Conservation (phyloP, 2,113 vertebrate genomes). For the Paralichthys olivaceus region DNA sequence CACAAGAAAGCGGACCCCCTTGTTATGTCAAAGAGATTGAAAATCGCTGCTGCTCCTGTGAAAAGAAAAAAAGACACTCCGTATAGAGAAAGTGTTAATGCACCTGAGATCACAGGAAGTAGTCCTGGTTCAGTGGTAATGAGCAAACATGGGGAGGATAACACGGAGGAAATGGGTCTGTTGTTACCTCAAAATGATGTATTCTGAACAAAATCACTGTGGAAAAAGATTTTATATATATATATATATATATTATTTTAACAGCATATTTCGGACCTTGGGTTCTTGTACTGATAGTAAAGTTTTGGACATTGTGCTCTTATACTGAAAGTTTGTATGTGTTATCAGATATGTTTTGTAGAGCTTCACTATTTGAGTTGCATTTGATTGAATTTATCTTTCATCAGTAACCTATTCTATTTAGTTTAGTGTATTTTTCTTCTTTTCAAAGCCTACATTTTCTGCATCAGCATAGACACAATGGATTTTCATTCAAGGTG, state of each 20-base stretch:
- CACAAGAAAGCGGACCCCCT: constrained; percentile 67
- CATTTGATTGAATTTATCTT: not conserved
- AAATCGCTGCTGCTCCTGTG: constrained; percentile 61
- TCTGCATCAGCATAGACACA: not conserved
- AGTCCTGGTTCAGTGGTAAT: constrained; percentile 35
- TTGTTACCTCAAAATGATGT: constrained; percentile 27
- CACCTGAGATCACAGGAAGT: constrained; percentile 53
- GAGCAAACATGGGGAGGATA: constrained; percentile 40
- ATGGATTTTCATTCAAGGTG: not conserved
- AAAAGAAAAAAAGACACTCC: constrained; percentile 17
- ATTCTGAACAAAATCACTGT: constrained; percentile 13
- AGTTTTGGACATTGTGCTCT: not conserved
- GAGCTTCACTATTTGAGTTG: not conserved
- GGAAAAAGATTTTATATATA: not conserved
- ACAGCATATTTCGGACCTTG: not conserved
- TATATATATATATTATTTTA: not conserved
- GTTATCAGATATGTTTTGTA: not conserved
- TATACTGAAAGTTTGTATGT: not conserved
- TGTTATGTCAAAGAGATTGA: constrained; percentile 57
- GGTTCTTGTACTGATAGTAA: not conserved
- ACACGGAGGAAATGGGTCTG: constrained; percentile 24
- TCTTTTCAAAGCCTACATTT: not conserved
- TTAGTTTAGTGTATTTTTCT: not conserved
- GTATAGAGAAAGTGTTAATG: constrained; percentile 62
- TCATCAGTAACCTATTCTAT: not conserved